Evolutionary conservation across 1,140 invertebrate genomes (phyloP).

Genomic region (Holcopasites calliopsidis): DNA sequence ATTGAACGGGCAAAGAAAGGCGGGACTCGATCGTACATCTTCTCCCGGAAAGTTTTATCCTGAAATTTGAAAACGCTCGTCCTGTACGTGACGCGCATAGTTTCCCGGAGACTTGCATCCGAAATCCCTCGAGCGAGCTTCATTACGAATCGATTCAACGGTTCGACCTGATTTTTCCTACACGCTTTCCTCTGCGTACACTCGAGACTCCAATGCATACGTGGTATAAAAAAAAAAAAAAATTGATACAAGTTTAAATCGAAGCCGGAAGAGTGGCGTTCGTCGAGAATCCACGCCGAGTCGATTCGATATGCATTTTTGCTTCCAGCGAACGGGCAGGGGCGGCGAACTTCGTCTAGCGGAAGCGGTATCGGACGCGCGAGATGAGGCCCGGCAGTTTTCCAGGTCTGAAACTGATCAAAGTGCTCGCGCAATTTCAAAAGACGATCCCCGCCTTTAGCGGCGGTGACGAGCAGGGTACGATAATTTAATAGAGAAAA

Average conservation of each 20-base stretch:
- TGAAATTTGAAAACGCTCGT: background rate
- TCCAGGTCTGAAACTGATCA: too few species aligned
- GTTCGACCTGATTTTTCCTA: constrained; percentile 20
- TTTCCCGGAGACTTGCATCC: background rate
- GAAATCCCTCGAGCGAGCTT: constrained; percentile 21
- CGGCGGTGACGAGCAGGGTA: background rate
- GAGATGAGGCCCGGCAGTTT: background rate
- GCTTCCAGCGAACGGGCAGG: background rate
- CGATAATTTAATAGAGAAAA: background rate
- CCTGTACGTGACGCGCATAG: background rate
- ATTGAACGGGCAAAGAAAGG: too few species aligned
- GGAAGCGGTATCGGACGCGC: background rate
- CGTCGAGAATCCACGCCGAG: background rate
- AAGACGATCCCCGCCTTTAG: background rate
- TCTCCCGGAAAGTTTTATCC: background rate
- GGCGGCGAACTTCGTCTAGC: background rate
- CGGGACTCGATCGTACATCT: too few species aligned
- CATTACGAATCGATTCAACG: constrained; percentile 30
- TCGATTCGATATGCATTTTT: background rate
- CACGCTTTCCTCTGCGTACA: background rate
- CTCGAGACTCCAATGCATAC: background rate
- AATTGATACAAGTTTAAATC: background rate
- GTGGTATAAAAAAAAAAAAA: background rate
- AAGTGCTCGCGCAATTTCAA: background rate
- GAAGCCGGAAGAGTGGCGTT: background rate